Evolutionary conservation across 2,888 invertebrate species (phyloP), one percentile per base, ranked within the genome.

Genomic region (Caenorhabditis uteleia): DNA sequence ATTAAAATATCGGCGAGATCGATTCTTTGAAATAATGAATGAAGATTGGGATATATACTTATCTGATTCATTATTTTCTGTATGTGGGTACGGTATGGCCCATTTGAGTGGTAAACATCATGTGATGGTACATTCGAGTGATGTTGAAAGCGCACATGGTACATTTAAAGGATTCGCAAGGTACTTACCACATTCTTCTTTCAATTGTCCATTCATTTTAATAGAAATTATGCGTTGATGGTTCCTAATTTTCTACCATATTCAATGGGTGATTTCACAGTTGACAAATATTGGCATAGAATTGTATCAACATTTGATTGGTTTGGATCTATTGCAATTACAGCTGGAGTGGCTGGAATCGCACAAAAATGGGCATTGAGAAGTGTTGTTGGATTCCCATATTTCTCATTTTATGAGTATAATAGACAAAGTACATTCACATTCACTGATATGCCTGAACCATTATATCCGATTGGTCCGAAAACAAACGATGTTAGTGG

Each of bases 51-150:
- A 58, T 21, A 16, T 64, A 5, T 58, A 58, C 12, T 27, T 64
- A 1, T 50, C 58, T 20, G 64, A 64, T 40, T 64, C 64, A 12
- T 29, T 64, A 10, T 64, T 64, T 21, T 58, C 58, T 1, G 43
- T 55, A 3, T 65, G 65, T 33, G 65, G 65, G 1, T 65, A 65
- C 23, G 59, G 50, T 3, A 65, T 65, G 54, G 47, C 65, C 3
- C 47, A 55, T 14, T 3, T 59, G 0, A 51, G 54, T 29, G 58
- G 47, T 3, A 59, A 56, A 20, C 65, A 40, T 5, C 65, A 65
- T 40, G 56, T 65, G 3, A 59, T 65, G 58, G 56, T 59, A 55
- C 65, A 65, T 33, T 65, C 65, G 0, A 65, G 59, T 47, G 59
- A 65, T 39, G 65, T 65, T 6, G 65, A 65, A 36, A 65, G 59